Evolutionary conservation across 2,888 invertebrate genomes (phyloP).

Genomic region (Drosophila silvestris): DNA sequence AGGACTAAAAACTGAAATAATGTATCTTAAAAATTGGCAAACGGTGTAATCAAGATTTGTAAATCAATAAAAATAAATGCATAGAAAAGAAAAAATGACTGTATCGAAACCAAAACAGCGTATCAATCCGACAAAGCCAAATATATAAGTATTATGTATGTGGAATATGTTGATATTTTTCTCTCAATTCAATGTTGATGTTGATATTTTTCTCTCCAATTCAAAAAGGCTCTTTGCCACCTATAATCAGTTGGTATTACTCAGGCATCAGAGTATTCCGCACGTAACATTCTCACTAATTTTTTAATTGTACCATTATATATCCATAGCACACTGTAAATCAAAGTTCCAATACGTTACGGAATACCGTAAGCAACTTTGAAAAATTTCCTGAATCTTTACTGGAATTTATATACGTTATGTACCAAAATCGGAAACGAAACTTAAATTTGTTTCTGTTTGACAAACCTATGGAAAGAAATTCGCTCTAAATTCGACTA

Average conservation of each 20-base stretch:
- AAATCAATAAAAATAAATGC: too few species aligned
- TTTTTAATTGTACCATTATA: too few species aligned
- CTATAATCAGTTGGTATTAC: neutral
- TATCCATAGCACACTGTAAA: too few species aligned
- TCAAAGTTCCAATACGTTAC: too few species aligned
- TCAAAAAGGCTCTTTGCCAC: too few species aligned
- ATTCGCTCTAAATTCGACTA: neutral
- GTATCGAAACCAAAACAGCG: neutral
- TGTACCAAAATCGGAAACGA: neutral
- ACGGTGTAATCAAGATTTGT: too few species aligned
- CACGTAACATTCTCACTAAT: too few species aligned
- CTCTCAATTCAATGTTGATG: too few species aligned
- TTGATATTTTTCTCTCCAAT: too few species aligned
- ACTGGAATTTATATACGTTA: neutral
- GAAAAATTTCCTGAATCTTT: neutral
- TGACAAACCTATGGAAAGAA: neutral
- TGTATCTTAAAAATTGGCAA: neutral
- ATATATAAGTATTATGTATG: neutral
- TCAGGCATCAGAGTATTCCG: neutral
- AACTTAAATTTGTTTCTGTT: neutral
- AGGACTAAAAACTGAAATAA: neutral
- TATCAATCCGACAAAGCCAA: neutral
- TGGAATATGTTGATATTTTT: too few species aligned
- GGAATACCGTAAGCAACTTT: too few species aligned
- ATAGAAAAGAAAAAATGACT: neutral